Base-by-base conservation (phyloP, 2,797 vertebrate genomes). In the Lophotriccus pileatus region DNA sequence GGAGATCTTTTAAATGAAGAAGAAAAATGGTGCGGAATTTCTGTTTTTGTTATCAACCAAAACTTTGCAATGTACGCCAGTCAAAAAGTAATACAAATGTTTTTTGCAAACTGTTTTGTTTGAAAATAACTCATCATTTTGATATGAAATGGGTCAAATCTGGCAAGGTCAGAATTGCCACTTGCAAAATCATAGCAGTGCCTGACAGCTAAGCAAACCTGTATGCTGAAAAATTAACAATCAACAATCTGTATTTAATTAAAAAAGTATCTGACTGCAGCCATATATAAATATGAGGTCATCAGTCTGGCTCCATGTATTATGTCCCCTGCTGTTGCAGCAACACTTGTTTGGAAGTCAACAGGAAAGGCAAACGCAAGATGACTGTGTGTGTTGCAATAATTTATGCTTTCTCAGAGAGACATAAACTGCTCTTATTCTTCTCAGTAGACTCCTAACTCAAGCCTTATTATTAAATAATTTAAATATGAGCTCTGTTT, bases 401-500 rank as follows among this genome's bases (percentile, higher is more conserved):
- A 90, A 88, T 74, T 90, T 76, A 55, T 82, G 67, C 59, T 82
- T 81, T 76, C 49, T 76, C 68, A 63, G 5, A 89, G 46, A 95
- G 53, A 76, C 21, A 63, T 75, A 83, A 94, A 89, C 70, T 90
- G 47, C 60, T 79, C 76, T 86, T 78, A 88, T 17, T 86, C 69
- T 91, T 93, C 86, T 90, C 78, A 37, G 68, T 30, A 87, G 89
- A 83, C 34, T 85, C 59, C 69, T 93, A 92, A 89, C 41, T 96
- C 64, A 90, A 78, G 19, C 19, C 62, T 81, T 68, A 77, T 79
- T 82, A 87, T 77, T 87, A 89, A 84, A 86, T 79, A 90, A 91
- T 91, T 92, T 90, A 94, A 89, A 91, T 64, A 74, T 28, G 53
- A 84, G 14, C 3, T 3, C 23, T 64, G 7, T 53, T 89, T 90